Conservation (phyloP, 2,113 vertebrate genomes). For the Marcusenius ussheri region DNA sequence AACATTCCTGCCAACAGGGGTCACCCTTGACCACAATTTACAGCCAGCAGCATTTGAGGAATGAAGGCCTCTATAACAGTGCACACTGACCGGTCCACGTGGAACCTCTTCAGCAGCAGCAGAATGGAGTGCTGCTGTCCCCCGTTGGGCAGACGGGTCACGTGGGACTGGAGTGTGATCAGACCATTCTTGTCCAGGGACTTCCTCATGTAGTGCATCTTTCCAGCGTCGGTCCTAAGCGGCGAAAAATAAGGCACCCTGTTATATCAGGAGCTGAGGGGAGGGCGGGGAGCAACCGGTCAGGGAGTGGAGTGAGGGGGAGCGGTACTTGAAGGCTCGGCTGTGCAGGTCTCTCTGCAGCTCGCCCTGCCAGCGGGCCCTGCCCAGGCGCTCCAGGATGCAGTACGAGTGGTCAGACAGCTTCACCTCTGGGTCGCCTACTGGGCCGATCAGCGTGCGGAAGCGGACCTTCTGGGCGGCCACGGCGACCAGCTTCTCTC, state of each 20-base stretch:
- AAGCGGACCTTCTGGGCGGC: constrained; percentile 76
- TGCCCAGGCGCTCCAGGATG: constrained; percentile 83
- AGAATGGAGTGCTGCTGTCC: constrained; percentile 85
- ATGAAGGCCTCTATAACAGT: background rate
- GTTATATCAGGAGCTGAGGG: background rate
- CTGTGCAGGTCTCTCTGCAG: constrained; percentile 85
- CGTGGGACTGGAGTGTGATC: constrained; percentile 80
- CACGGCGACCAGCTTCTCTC: constrained; percentile 76
- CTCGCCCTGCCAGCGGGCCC: constrained; percentile 90
- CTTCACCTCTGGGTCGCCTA: constrained; percentile 80
- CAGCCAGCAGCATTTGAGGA: background rate
- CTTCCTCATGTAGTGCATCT: constrained; percentile 85
- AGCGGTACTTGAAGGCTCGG: constrained; percentile 70
- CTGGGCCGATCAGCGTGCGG: constrained; percentile 70
- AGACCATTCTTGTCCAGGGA: constrained; percentile 74
- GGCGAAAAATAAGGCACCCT: background rate
- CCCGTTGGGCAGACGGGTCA: constrained; percentile 64
- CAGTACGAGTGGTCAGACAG: constrained; percentile 83
- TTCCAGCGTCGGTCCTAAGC: constrained; percentile 80
- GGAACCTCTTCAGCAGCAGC: constrained; percentile 82
- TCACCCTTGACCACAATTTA: background rate
- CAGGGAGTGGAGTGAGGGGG: background rate
- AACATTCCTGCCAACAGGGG: background rate
- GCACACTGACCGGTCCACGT: constrained; percentile 72
- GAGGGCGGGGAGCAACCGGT: background rate